phyloP scores from a whole-genome alignment of 2,888 invertebrate genomes.

The Pristionchus exspectatus region DNA sequence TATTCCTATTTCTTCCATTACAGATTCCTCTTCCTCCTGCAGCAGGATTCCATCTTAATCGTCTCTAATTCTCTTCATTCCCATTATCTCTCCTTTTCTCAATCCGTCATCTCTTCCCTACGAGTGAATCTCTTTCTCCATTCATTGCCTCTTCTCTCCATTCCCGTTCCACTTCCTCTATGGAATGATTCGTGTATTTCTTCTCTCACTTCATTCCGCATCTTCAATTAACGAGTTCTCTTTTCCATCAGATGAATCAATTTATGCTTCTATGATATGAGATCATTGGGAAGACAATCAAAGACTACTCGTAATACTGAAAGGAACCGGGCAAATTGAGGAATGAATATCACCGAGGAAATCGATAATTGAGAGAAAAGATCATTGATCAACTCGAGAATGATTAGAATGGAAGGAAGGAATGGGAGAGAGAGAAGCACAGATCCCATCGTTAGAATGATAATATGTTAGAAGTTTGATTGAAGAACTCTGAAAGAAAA shows the following conservation, averaged over 20 bases:
- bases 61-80: conserved; percentile 46
- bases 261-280: conserved; percentile 39
- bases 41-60: conserved; percentile 62
- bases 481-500: conserved; percentile 46
- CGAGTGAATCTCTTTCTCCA: conserved; percentile 4
- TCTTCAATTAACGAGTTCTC: conserved; percentile 26
- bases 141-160: background rate
- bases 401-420: conserved; percentile 31
- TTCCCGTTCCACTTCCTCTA: background rate
- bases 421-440: background rate
- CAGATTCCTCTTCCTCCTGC: conserved; percentile 66
- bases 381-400: conserved; percentile 21
- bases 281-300: conserved; percentile 24
- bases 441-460: conserved; percentile 46
- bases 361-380: background rate
- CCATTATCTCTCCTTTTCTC: background rate
- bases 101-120: background rate
- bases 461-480: conserved; percentile 52
- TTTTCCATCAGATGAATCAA: conserved; percentile 23
- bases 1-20: background rate
- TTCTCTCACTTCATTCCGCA: conserved; percentile 36
- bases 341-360: background rate
- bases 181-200: conserved; percentile 35
- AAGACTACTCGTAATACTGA: conserved; percentile 5
- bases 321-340: conserved; percentile 21